Conservation (phyloP, 2,113 vertebrate species). For the Oplegnathus fasciatus region DNA sequence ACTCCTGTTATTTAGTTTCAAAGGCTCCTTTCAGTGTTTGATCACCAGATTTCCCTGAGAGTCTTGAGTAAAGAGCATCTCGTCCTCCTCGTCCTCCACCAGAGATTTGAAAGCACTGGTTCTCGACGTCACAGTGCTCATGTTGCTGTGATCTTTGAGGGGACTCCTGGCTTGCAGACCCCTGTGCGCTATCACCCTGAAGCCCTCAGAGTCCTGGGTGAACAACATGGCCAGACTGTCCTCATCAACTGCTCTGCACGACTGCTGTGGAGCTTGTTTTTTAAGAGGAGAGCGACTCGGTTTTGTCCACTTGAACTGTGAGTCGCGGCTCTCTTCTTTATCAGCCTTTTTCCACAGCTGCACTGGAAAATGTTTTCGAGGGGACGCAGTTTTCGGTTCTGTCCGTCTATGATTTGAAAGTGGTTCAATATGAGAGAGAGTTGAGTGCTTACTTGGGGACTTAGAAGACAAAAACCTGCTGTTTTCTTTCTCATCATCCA, state of each 20-base stretch:
- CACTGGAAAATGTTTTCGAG: slow-evolving; percentile 33
- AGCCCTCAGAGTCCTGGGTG: slow-evolving; percentile 85
- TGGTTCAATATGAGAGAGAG: slow-evolving; percentile 9
- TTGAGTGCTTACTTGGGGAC: slow-evolving; percentile 23
- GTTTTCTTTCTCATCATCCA: slow-evolving; percentile 73
- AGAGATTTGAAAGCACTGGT: slow-evolving; percentile 7
- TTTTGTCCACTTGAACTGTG: slow-evolving; percentile 50
- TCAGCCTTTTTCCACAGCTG: background rate
- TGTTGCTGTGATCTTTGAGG: slow-evolving; percentile 73
- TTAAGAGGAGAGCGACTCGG: slow-evolving; percentile 28
- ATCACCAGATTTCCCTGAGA: slow-evolving; percentile 86
- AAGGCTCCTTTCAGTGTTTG: slow-evolving; percentile 74
- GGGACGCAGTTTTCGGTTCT: slow-evolving; percentile 29
- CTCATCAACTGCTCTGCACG: slow-evolving; percentile 32
- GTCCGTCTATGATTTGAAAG: slow-evolving; percentile 26
- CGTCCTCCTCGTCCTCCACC: slow-evolving; percentile 66
- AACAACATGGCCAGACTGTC: slow-evolving; percentile 77
- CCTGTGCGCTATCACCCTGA: slow-evolving; percentile 82
- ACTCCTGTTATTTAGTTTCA: background rate
- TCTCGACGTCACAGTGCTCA: background rate
- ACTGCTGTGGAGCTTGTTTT: slow-evolving; percentile 1
- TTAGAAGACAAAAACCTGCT: background rate
- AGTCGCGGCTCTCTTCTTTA: slow-evolving; percentile 17
- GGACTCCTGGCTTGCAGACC: slow-evolving; percentile 59
- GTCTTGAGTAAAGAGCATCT: slow-evolving; percentile 86